These are phyloP conservation scores for Cardinalis cardinalis DNA, from an alignment of 2,113 vertebrate genomes.

Conservation along the genomic window DNA sequence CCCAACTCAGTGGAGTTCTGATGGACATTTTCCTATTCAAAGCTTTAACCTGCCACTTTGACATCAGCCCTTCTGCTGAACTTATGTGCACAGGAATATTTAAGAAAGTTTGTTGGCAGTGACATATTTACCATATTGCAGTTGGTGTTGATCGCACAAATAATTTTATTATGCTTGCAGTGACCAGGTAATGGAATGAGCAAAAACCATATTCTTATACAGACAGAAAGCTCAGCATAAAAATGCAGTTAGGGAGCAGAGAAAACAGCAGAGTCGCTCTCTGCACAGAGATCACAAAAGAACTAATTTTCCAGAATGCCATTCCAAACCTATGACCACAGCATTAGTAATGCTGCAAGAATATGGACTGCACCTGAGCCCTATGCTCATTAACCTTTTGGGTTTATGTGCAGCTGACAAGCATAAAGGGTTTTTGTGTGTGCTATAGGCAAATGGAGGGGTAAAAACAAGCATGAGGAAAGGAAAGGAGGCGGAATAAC, in stretches of 20 bases:
- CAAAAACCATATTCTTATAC: not conserved
- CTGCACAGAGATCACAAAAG: not conserved
- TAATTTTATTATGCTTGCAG: not conserved
- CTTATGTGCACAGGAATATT: not conserved
- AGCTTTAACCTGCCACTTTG: not conserved
- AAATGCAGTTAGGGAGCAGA: not conserved
- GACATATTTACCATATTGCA: not conserved
- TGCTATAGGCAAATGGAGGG: not conserved
- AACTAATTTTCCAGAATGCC: slow-evolving; percentile 30
- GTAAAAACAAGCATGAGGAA: not conserved
- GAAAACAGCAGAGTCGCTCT: not conserved
- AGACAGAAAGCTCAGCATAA: slow-evolving; percentile 20
- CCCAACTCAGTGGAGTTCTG: not conserved
- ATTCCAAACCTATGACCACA: slow-evolving; percentile 49
- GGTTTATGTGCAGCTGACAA: slow-evolving; percentile 16
- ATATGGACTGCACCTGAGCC: slow-evolving; percentile 32
- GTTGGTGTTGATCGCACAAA: slow-evolving; percentile 3
- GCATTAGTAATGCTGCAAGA: slow-evolving; percentile 11
- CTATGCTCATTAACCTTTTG: slow-evolving; percentile 20
- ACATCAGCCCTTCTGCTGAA: not conserved
- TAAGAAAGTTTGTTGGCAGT: not conserved
- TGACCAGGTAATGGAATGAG: not conserved
- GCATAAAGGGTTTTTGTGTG: not conserved
- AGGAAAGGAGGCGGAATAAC: not conserved
- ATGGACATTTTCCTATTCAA: not conserved